Evolutionary conservation across 2,888 invertebrate genomes (phyloP), one percentile per base, ranked within the genome.

Genomic region (Tromatobia lineatoria): DNA sequence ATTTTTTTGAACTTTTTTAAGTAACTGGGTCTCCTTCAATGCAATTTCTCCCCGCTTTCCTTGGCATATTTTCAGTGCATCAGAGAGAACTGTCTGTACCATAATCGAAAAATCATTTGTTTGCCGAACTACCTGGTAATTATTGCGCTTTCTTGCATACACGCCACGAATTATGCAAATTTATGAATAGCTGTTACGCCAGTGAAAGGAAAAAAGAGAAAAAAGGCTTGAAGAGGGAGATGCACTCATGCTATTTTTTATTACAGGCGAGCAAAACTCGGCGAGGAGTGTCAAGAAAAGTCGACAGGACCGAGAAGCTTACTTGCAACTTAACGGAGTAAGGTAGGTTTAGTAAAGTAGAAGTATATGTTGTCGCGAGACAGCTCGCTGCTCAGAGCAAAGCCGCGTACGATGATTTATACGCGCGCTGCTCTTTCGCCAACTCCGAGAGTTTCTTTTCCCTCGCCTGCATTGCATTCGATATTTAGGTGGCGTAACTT

Each of bases 121-220:
- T 13, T 59, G 69, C 38, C 34, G 64, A 54, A 3, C 25, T 64
- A 79, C 52, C 42, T 52, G 15, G 15, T 52, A 79, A 79, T 79
- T 79, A 79, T 79, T 64, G 54, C 13, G 42, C 18, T 61, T 70
- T 52, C 42, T 71, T 52, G 78, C 64, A 23, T 50, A 38, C n/a
- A 64, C 78, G 59, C 15, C 77, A 42, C 38, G 52, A 79, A 71
- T 79, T 71, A 79, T 79, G 75, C 64, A 59, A 76, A 76, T 70
- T 74, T 45, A 57, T 61, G 42, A 67, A 66, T 57, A 18, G 38
- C 20, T 57, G 23, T n/a, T 74, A 38, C 59, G 11, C 54, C 18
- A 70, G 54, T 59, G 64, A 69, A 18, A 81, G 29, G 57, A 57
- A 11, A 54, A 23, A 54, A 20, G 54, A 54, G 20, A 54, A 23